Evolutionary conservation across 2,797 vertebrate species (phyloP), one percentile per base, ranked within the genome.

Genomic region (Oophaga sylvatica): DNA sequence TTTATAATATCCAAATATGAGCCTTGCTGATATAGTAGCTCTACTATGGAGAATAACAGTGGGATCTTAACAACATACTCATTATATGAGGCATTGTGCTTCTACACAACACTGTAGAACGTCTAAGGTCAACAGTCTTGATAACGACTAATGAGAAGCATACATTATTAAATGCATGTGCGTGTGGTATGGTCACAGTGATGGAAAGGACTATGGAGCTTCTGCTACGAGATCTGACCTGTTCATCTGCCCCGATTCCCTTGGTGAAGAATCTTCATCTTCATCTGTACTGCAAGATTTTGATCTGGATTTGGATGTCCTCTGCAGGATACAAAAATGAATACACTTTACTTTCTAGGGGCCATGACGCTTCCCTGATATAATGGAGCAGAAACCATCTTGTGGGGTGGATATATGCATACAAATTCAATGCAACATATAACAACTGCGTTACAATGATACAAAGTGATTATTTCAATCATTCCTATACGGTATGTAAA

Each of bases 231-330:
- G 59, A 71, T 88, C 92, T 93, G 90, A 99, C 98, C 98, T 97
- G 94, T 93, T 95, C 16, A 96, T 94, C 90, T 97, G 97, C 83
- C 96, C 95, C 0, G 71, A 86, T 70, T 98, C 97, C 91, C 93
- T 96, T 80, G 93, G 94, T 9, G 94, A 93, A 7, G 85, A 91
- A 65, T 97, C 98, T 3, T 99, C 97, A 0, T 98, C 98, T 0
- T 96, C 96, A 4, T 97, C 97, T 59, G 93, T 90, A 6, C 94
- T 95, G 9, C 95, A 96, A 82, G 95, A 95, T 85, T 95, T 95
- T 92, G 97, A 93, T 65, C 95, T 95, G 81, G 96, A 95, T 93
- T 97, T 99, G 68, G 95, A 95, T 77, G 96, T 95, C 92, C 95
- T 97, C 98, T 99, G 94, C 89, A 90, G 77, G 91, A 88, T 91